A percentile compares a stretch with the other conserved stretches of the same genome.
Evolutionary conservation across 2,797 vertebrate species (phyloP).

Genomic region (Anguilla marmorata): DNA sequence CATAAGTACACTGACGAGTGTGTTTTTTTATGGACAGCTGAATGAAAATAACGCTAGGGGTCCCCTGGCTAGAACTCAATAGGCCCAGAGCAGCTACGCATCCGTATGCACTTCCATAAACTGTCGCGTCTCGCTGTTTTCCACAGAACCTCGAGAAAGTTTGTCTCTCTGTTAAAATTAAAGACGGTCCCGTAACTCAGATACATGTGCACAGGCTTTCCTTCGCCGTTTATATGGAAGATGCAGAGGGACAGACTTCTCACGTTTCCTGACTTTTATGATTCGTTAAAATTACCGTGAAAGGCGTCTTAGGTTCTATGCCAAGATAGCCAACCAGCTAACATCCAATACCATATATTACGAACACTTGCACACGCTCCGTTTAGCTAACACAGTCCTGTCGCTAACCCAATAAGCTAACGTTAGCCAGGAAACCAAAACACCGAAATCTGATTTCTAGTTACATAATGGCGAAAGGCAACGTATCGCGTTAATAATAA

Average conservation of each 20-base stretch:
- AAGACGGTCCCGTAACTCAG: not conserved
- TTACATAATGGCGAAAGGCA: not conserved
- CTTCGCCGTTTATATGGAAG: not conserved
- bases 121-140: not conserved
- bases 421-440: not conserved
- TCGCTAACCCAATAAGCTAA: not conserved
- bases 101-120: not conserved
- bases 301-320: not conserved
- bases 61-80: not conserved
- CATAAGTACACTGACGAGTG: not conserved
- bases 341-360: not conserved
- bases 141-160: not conserved
- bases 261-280: not conserved
- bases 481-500: not conserved
- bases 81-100: not conserved
- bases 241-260: not conserved
- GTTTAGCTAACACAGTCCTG: not conserved
- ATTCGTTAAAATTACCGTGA: not conserved
- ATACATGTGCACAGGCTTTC: not conserved
- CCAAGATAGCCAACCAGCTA: not conserved
- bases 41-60: not conserved
- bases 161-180: not conserved
- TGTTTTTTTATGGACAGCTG: not conserved
- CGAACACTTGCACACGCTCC: not conserved
- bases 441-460: not conserved